Evolutionary conservation across 1,140 invertebrate genomes (phyloP), one percentile per base, ranked within the genome.

Genomic region (Bradynema listronoti): DNA sequence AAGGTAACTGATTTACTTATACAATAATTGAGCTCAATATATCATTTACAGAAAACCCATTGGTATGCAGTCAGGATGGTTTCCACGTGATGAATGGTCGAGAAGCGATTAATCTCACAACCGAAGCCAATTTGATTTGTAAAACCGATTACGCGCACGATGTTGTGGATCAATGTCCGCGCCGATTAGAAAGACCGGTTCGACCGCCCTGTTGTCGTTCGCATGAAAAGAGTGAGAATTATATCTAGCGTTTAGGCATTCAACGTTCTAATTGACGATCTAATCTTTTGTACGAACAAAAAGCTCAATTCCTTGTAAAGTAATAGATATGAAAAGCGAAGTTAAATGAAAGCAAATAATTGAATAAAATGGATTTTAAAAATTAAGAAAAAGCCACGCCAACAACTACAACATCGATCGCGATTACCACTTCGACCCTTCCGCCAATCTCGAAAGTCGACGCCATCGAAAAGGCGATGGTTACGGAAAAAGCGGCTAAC

Each of bases 31-130:
- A 19, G 7, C 0, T 7, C 29, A 58, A 1, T n/a, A 14, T 43
- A 33, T 42, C 19, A 43, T 25, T 52, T 72, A 42, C 49, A 78
- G 74, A 77, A 54, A 77, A 77, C 42, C 74, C 74, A 39, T 56
- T 77, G 59, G 77, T 78, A 1, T 77, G 74, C 59, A 56, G 39
- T 7, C 74, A 77, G 49, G 66, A 76, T 33, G 76, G 76, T 25
- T 77, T 69, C 63, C 74, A 77, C 33, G 74, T 77, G 2, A 67
- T 77, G 64, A 76, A 75, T 55, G 74, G 72, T 4, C 62, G 59
- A 34, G 73, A 77, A 52, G 70, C 73, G 14, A 74, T 77, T 43
- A 71, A 75, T 56, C 61, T 77, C n/a, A 77, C 74, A 41, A 77
- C 56, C 11, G 74, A 78, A 49, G 56, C 61, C 1, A 77, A 77